Conservation (phyloP, 2,888 invertebrate species). For the Heliconius erato region DNA sequence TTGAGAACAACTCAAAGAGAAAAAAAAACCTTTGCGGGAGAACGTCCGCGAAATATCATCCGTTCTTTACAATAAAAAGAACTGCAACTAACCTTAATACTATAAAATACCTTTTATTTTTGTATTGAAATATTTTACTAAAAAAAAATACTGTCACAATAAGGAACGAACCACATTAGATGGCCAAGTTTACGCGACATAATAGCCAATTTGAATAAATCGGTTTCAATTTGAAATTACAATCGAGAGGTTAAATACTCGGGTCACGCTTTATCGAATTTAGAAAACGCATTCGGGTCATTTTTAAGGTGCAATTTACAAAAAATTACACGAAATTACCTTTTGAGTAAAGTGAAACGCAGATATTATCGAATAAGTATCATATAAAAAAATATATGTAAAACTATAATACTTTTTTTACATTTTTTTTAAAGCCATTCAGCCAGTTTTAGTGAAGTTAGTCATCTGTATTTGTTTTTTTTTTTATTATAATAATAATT, state of each 20-base stretch:
- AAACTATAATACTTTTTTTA: background rate
- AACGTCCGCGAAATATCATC: constrained; percentile 36
- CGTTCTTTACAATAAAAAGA: constrained; percentile 63
- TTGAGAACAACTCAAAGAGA: constrained; percentile 44
- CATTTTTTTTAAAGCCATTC: background rate
- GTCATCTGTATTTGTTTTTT: background rate
- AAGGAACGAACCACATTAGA: constrained; percentile 64
- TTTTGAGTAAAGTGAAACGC: background rate
- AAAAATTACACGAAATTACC: constrained; percentile 3
- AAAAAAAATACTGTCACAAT: constrained; percentile 64
- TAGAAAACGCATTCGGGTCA: constrained; percentile 45
- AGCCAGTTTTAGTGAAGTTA: background rate
- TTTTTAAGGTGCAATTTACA: constrained; percentile 19
- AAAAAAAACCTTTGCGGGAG: constrained; percentile 20
- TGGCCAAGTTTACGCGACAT: constrained; percentile 63
- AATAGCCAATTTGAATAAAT: constrained; percentile 56
- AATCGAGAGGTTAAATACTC: constrained; percentile 58
- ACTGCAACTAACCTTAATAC: constrained; percentile 53
- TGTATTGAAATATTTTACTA: constrained; percentile 55
- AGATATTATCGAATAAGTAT: background rate
- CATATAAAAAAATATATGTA: background rate
- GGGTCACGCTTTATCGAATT: constrained; percentile 53
- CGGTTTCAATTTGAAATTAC: constrained; percentile 63
- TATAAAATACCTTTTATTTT: constrained; percentile 60
- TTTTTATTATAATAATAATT: background rate